Evolutionary conservation across 2,113 vertebrate species (phyloP), one percentile per base, ranked within the genome.

Genomic region (Daphoenositta chrysoptera): DNA sequence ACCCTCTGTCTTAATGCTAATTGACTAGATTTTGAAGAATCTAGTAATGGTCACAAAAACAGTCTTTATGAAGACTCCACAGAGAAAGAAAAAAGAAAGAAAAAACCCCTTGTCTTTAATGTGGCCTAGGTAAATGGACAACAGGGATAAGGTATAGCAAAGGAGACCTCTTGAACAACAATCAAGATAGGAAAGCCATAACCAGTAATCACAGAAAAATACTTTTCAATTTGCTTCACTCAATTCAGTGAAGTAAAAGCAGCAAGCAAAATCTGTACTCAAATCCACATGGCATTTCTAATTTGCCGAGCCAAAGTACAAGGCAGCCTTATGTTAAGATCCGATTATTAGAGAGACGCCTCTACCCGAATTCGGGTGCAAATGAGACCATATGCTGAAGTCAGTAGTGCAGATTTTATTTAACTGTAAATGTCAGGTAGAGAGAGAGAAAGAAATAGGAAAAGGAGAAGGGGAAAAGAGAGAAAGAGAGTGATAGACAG

Each of bases 11-110:
- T 87, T 90, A 68, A 39, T 80, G 64, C 72, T 87, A 35, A 45
- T 91, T 89, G 82, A 57, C 50, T 81, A 85, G 26, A 45, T 77
- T 96, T 68, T 28, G 35, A 96, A 12, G 28, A 75, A 84, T 60
- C 23, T 37, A 85, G 28, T 60, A 82, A 15, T 68, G 50, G 58
- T 92, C 37, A 54, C 26, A 66, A 54, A 88, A 80, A 78, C 54
- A 10, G 7, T 61, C 9, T 61, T 53, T 57, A 22, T 37, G 22
- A 75, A 57, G 9, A 22, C 2, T 58, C 8, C 33, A 87, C 17
- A 53, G 11, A 42, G 31, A 70, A 64, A 63, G 33, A 83, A 53
- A 71, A 60, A 4, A 17, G 57, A 79, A 66, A 39, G 4, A 19
- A 60, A 27, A 33, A 47, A 8, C 1, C 0, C 0, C 9, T 37